These are phyloP conservation scores for Chymomyza procnemis DNA, from an alignment of 2,888 invertebrate genomes.

Conservation along the genomic window DNA sequence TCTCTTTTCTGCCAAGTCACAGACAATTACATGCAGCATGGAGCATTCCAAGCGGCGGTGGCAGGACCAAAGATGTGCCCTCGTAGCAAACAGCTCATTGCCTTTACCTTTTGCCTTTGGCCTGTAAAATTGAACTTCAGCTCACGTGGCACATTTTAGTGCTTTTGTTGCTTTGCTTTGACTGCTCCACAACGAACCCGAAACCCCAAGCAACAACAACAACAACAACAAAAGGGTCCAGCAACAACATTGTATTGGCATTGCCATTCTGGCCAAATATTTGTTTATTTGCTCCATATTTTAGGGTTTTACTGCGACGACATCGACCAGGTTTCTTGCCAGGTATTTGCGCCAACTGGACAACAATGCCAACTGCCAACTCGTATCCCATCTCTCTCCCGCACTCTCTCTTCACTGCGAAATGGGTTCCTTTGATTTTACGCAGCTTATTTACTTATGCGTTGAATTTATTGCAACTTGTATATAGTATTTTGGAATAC, in stretches of 20 bases:
- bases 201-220: neutral
- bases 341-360: constrained; percentile 60
- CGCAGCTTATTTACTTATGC: constrained; percentile 69
- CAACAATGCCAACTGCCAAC: constrained; percentile 39
- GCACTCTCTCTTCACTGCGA: constrained; percentile 11
- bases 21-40: constrained; percentile 63
- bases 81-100: neutral
- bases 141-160: constrained; percentile 71
- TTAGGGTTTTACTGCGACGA: constrained; percentile 69
- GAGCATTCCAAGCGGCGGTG: constrained; percentile 6
- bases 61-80: constrained; percentile 4
- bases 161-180: constrained; percentile 34
- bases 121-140: constrained; percentile 61
- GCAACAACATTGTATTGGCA: constrained; percentile 21
- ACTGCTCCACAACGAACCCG: constrained; percentile 17
- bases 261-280: constrained; percentile 52
- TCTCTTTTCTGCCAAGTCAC: constrained; percentile 45
- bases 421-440: constrained; percentile 63
- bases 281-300: constrained; percentile 74
- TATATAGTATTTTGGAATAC: neutral
- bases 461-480: constrained; percentile 49
- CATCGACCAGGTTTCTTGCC: constrained; percentile 71
- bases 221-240: constrained; percentile 23
- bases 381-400: constrained; percentile 11
- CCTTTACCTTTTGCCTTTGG: constrained; percentile 1